Evolutionary conservation across 1,140 invertebrate genomes (phyloP), one percentile per base, ranked within the genome.

Genomic region (Aphaenogaster ashmeadi): DNA sequence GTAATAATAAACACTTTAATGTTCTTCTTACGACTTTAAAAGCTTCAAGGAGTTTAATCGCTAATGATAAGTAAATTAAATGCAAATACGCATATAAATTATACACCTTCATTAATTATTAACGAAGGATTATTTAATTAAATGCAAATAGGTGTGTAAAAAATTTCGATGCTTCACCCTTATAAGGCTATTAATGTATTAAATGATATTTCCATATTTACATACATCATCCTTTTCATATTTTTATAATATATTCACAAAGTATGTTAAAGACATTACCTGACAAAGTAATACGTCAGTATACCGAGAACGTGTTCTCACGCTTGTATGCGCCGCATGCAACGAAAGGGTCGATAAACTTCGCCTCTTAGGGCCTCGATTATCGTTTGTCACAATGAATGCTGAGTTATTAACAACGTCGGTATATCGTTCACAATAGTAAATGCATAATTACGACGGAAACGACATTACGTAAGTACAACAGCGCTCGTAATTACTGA

Each of bases 401-500:
- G 33, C 38, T 41, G 36, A 81, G 64, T 71, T 81, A 81, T 71
- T 71, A 81, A 67, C 60, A 80, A 47, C 33, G 77, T 13, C 15
- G 62, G 66, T 56, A 71, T 9, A 81, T 72, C 67, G 50, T 41
- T 71, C n/a, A 71, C 18, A 81, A 56, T 72, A 15, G 38, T 71
- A 56, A 58, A 81, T 81, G 52, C 79, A 56, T 72, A 81, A 81
- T 81, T 81, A 81, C 38, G 13, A 13, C 38, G 50, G 38, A 41
- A 81, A 81, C 50, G 36, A 54, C 75, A 81, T 72, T 81, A 72
- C 79, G 15, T 81, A 72, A 71, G 79, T 71, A 71, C 38, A 81
- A 44, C 36, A 56, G 27, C 54, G 50, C 18, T 67, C 13, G 36
- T 72, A 81, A 81, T 72, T 81, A 21, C 50, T 44, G 8, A 62